Evolutionary conservation across 2,113 vertebrate species (phyloP), one percentile per base, ranked within the genome.

Genomic region (Cichladusa arquata): DNA sequence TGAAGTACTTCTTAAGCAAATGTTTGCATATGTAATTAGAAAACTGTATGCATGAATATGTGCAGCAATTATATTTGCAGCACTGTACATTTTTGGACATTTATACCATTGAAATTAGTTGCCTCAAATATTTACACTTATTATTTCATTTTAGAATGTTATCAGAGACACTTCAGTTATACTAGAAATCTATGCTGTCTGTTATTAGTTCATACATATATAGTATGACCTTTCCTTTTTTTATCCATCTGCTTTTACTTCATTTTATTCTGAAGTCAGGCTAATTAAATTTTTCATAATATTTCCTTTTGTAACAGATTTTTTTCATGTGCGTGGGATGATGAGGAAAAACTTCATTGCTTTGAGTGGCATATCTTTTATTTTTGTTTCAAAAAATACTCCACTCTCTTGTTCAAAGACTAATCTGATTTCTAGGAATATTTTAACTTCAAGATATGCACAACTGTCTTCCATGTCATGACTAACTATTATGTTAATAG

Each of bases 1-100:
- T 92, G 81, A 95, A 92, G 67, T 74, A 89, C 33, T 92, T 74
- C 70, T 91, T 95, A 73, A 92, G 61, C 60, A 96, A 95, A 81
- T 87, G n/a, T 93, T 96, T 97, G 77, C 48, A 18, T 84, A 48
- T 53, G 11, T 57, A 94, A 95, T 89, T 79, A 89, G 69, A 92
- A 95, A 90, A 81, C 64, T 65, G 14, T 47, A 33, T 61, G 38
- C 14, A 5, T 51, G 34, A 86, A 57, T 66, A 77, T 53, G 12
- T 94, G 36, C 48, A 90, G 62, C 36, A 94, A n/a, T 67, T 31
- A 33, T 53, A 91, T 88, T 73, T 79, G 31, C 23, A 88, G 15
- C 11, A 33, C 29, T 51, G 40, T 76, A 72, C 0, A 5, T 77
- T 95, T 90, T 92, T 88, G 15, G 28, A 88, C 2, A 38, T 64